Evolutionary conservation across 2,888 invertebrate species (phyloP), one percentile per base, ranked within the genome.

Genomic region (Microchrysa polita): DNA sequence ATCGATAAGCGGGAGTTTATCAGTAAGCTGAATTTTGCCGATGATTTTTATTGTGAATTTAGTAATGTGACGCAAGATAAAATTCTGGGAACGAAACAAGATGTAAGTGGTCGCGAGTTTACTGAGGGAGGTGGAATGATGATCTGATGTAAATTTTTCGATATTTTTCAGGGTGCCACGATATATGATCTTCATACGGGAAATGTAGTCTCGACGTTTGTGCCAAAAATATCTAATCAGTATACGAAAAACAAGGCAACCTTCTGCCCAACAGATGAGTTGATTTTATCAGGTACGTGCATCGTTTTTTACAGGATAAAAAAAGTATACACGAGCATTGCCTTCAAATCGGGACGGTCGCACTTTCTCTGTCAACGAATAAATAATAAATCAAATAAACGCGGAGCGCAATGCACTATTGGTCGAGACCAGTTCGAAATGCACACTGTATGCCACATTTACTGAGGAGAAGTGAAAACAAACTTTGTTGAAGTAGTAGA

Each of bases 221-320:
- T 90, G 40, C 94, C 95, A 0, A 88, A 91, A 72, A 91, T 94
- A 80, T 93, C 95, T 74, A 98, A 98, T 86, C 92, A 94, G 82
- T 99, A 98, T 85, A 92, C 92, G 1, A 93, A 93, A 86, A 98
- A 98, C 86, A 88, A 93, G 67, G 98, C 98, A 1, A 96, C 96
- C 1, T 97, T 97, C 84, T 95, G 94, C 84, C 95, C 94, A 71
- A 92, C 93, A 1, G 98, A 98, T 82, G 96, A 97, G 80, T 87
- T 98, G 18, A 92, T 98, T n/a, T 86, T 98, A 9, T 95, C 94
- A 73, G 89, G 89, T 89, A 77, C 78, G 78, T 76, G 18, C n/a
- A 7, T 42, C 42, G 42, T 42, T 42, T 12, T 42, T 42, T 7
- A 42, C 7, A 42, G 42, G n/a, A n/a, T n/a, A n/a, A n/a, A n/a